Evolutionary conservation across 2,113 vertebrate genomes (phyloP).

Genomic region (Campylomormyrus numenius): DNA sequence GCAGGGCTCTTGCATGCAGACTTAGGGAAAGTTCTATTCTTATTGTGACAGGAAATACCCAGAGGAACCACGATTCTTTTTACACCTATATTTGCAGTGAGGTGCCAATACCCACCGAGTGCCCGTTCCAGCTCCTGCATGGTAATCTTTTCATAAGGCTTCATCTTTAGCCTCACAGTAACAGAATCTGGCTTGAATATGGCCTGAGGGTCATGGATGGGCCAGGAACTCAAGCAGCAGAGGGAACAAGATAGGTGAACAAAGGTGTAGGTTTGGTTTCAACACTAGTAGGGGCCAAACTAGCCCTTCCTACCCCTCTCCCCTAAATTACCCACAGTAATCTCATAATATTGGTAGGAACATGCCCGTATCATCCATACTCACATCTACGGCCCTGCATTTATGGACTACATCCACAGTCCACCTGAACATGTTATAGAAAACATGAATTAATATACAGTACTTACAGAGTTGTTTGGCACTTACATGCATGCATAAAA

Average conservation of each 20-base stretch:
- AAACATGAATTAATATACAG: not conserved
- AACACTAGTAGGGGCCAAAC: not conserved
- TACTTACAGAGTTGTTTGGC: not conserved
- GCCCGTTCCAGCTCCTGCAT: not conserved
- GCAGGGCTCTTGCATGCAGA: not conserved
- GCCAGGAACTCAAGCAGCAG: not conserved
- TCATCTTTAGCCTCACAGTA: not conserved
- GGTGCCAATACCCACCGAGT: no score
- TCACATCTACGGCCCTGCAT: not conserved
- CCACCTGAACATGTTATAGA: not conserved
- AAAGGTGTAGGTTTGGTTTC: not conserved
- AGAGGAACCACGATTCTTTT: not conserved
- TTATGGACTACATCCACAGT: not conserved
- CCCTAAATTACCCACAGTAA: not conserved
- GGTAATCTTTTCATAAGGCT: not conserved
- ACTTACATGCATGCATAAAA: not conserved
- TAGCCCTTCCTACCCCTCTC: no score
- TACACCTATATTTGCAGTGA: not conserved
- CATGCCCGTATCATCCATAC: not conserved
- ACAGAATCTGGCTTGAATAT: not conserved
- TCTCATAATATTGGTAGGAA: not conserved
- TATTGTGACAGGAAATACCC: not conserved
- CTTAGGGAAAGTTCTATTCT: not conserved
- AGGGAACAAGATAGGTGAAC: not conserved
- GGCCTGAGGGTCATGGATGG: not conserved